Conservation (phyloP, 2,888 invertebrate species). For the Agrotis exclamationis region DNA sequence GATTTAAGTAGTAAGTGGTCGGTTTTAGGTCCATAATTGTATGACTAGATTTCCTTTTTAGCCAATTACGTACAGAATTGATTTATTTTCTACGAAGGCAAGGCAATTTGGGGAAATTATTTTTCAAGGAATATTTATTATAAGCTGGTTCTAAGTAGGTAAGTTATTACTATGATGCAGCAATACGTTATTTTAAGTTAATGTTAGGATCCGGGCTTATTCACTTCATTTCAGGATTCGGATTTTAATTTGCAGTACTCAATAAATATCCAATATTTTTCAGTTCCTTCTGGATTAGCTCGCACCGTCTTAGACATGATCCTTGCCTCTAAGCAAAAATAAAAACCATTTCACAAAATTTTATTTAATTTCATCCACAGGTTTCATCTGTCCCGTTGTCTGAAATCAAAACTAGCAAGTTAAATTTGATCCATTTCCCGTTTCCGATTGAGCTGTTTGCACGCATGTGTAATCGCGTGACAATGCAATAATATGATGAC, state of each 20-base stretch:
- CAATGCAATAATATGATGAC: too few relatives aligned
- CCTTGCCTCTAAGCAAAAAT: too few relatives aligned
- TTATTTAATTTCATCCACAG: too few relatives aligned
- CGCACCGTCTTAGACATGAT: too few relatives aligned
- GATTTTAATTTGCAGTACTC: background rate
- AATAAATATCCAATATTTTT: background rate
- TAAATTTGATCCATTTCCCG: too few relatives aligned
- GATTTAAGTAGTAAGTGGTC: conserved; percentile 2
- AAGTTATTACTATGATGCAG: background rate
- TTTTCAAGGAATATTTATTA: conserved; percentile 6
- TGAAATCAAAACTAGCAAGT: too few relatives aligned
- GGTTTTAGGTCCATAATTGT: background rate
- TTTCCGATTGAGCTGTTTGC: too few relatives aligned
- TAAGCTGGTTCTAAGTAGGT: conserved; percentile 5
- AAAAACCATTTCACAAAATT: too few relatives aligned
- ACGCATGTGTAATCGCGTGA: too few relatives aligned
- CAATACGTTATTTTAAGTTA: too few relatives aligned
- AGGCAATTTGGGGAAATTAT: background rate
- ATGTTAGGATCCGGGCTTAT: background rate
- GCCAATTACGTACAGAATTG: conserved; percentile 8
- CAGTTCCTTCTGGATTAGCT: too few relatives aligned
- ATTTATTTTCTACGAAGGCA: conserved; percentile 25
- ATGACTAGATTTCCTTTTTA: conserved; percentile 15
- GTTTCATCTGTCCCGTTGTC: too few relatives aligned
- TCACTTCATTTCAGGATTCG: background rate